A percentile compares a stretch with the other conserved stretches of the same genome.
These are phyloP conservation scores for Steromphala cineraria DNA, from an alignment of 2,888 invertebrate species.

Conservation along the genomic window DNA sequence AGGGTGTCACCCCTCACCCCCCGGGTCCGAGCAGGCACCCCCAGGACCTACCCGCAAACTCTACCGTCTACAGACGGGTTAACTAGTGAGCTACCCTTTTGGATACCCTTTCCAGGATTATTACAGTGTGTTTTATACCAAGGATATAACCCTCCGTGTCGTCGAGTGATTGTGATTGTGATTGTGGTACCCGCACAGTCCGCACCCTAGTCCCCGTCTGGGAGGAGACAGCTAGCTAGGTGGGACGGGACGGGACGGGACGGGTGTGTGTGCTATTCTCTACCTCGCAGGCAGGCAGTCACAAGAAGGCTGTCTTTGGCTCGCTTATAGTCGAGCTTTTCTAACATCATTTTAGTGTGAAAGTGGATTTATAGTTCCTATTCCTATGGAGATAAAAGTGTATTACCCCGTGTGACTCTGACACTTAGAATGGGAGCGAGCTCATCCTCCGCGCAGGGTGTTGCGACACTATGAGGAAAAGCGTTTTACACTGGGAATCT, in stretches of 20 bases:
- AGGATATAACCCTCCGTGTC: no score
- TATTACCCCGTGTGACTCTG: not conserved
- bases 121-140: no score
- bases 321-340: not conserved
- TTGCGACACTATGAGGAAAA: slow-evolving; percentile 11
- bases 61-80: slow-evolving; percentile 14
- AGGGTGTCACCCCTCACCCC: slow-evolving; percentile 4
- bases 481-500: not conserved
- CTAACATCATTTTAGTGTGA: not conserved
- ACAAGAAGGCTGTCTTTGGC: not conserved
- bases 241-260: no score
- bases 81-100: not conserved
- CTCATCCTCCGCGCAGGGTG: not conserved
- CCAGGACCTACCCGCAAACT: not conserved
- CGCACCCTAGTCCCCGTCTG: no score
- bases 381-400: not conserved
- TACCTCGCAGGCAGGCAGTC: no score
- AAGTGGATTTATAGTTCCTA: slow-evolving; percentile 2
- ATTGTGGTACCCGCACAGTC: no score
- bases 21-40: not conserved
- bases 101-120: not conserved
- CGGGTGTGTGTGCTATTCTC: no score
- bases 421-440: slow-evolving; percentile 17
- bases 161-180: no score
- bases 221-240: no score